phyloP scores from a whole-genome alignment of 2,113 vertebrate species.

The Oncorhynchus mykiss region DNA sequence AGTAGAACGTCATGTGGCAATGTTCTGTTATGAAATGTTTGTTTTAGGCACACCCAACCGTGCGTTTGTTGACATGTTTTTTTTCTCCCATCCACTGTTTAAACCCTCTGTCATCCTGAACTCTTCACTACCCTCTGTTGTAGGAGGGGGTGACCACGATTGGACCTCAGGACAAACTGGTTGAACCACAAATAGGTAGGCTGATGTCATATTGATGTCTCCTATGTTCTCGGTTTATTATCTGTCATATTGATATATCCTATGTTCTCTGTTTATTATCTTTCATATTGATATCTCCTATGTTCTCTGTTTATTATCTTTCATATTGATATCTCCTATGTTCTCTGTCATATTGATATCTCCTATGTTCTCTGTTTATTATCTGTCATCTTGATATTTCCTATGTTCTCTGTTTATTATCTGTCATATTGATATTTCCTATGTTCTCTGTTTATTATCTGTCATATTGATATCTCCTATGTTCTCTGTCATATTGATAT shows the following conservation, averaged over 20 bases:
- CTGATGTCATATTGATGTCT: conserved; percentile 9
- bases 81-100: neutral
- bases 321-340: too few relatives aligned
- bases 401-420: too few relatives aligned
- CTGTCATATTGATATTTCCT: too few relatives aligned
- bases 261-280: neutral
- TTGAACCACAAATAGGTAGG: conserved; percentile 90
- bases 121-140: conserved; percentile 19
- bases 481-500: too few relatives aligned
- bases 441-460: too few relatives aligned
- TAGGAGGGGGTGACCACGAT: conserved; percentile 94
- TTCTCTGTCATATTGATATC: too few relatives aligned
- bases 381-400: too few relatives aligned
- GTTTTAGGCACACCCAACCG: conserved; percentile 60
- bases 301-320: neutral
- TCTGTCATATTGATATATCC: neutral
- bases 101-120: neutral
- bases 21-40: neutral
- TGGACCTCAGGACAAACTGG: conserved; percentile 81
- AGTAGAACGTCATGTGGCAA: conserved; percentile 4
- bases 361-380: too few relatives aligned
- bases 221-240: neutral
- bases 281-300: neutral
- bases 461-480: too few relatives aligned
- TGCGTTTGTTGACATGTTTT: conserved; percentile 3